Evolutionary conservation across 2,113 vertebrate genomes (phyloP), one percentile per base, ranked within the genome.

Genomic region (Pelobates fuscus): DNA sequence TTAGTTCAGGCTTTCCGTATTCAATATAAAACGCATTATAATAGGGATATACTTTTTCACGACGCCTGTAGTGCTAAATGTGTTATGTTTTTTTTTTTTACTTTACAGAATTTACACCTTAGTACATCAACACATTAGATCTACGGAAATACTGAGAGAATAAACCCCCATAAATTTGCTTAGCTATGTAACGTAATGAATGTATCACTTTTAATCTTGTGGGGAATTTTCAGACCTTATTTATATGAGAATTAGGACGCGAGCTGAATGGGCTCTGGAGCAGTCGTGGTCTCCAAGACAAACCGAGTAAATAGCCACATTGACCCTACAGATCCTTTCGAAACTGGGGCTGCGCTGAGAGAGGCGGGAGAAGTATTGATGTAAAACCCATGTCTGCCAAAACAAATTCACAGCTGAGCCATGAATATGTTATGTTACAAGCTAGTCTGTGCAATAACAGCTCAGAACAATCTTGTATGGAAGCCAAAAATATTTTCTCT

Each of bases 381-480:
- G 71, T 46, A 73, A 73, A 67, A 75, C 24, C 41, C 29, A 67
- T 54, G 66, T 46, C 63, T 67, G 63, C 72, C 72, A 75, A 75
- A 58, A 32, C 44, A 75, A 75, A 75, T 75, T 18, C 54, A 30
- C 72, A 21, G 18, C 63, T 75, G 63, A 75, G 72, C 71, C 63
- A 67, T 67, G 63, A 44, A 60, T 67, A 67, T 75, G 64, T 67
- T 74, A 74, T 74, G 71, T 67, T 75, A 75, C 63, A 75, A 75
- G 72, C 7, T 37, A 23, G 63, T 59, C 72, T 75, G 52, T 66
- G 59, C 54, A 75, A 75, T 67, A 55, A 26, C 72, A 75, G 52
- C 72, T 75, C 67, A 67, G 64, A 75, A 67, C 72, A 75, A 75
- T 75, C 72, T 75, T 75, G 72, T 67, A 17, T 29, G n/a, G 63